A percentile compares a stretch with the other conserved stretches of the same genome.
These are phyloP conservation scores for Listronotus bonariensis DNA, from an alignment of 1,140 invertebrate genomes.

Conservation along the genomic window DNA sequence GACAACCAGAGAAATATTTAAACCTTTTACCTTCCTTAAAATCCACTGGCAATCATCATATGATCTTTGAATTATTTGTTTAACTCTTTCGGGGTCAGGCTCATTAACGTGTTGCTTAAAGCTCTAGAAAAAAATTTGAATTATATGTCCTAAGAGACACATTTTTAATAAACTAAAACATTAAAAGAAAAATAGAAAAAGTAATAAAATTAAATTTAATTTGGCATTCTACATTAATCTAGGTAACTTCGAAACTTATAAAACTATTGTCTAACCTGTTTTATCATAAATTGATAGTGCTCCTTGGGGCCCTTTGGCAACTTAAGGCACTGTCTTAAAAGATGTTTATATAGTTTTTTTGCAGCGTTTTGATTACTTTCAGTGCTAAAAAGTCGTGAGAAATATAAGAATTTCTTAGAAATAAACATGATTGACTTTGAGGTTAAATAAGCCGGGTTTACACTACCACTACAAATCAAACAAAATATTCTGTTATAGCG, in stretches of 20 bases:
- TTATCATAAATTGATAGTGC: constrained; percentile 65
- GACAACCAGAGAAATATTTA: not conserved
- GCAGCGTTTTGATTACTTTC: constrained; percentile 37
- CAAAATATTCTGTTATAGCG: no score
- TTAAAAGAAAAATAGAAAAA: no score
- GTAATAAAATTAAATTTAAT: no score
- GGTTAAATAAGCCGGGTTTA: no score
- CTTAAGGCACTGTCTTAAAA: constrained; percentile 63
- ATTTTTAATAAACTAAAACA: no score
- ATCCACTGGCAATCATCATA: constrained; percentile 79
- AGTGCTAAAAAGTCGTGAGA: not conserved
- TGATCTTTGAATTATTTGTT: constrained; percentile 75
- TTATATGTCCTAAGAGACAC: no score
- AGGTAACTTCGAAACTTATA: no score
- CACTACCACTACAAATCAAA: no score
- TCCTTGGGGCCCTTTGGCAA: constrained; percentile 62
- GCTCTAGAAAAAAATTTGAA: constrained; percentile 69
- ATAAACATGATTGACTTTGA: no score
- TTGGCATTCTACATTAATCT: no score
- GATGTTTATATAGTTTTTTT: constrained; percentile 63
- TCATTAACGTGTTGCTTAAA: constrained; percentile 78
- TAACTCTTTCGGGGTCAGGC: constrained; percentile 72
- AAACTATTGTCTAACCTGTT: constrained; percentile 53
- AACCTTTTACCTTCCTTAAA: constrained; percentile 75
- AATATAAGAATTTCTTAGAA: no score